Percentiles rank a stretch among this genome's conserved stretches.
Conservation (phyloP, 2,888 invertebrate genomes). For the Meliscaeva auricollis region DNA sequence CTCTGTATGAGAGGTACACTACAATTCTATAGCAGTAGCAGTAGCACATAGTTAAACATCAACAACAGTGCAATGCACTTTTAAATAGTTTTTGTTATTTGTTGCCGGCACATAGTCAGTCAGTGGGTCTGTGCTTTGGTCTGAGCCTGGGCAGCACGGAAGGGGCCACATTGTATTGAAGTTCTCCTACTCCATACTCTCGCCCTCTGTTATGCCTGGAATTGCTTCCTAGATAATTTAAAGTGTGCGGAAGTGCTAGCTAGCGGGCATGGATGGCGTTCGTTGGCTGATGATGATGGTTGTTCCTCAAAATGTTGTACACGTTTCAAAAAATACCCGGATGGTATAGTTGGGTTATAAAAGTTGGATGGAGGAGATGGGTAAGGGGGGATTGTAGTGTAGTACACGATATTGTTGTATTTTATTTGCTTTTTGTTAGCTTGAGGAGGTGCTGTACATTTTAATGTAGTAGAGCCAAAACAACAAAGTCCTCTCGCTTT, state of each 20-base stretch:
- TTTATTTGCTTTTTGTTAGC: conserved; percentile 68
- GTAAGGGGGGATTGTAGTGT: not conserved
- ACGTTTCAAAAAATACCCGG: conserved; percentile 51
- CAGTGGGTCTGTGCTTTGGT: not conserved
- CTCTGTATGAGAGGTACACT: not conserved
- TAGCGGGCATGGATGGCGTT: conserved; percentile 54
- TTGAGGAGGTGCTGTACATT: conserved; percentile 61
- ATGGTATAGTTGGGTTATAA: not conserved
- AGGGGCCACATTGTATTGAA: conserved; percentile 38
- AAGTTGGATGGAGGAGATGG: not conserved
- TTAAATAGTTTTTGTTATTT: conserved; percentile 75
- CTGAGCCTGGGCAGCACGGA: not conserved
- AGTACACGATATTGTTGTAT: conserved; percentile 31
- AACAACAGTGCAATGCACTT: conserved; percentile 75
- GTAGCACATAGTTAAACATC: conserved; percentile 63
- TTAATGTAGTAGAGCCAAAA: conserved; percentile 65
- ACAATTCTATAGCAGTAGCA: not conserved
- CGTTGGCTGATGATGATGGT: conserved; percentile 55
- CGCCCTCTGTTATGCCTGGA: conserved; percentile 38
- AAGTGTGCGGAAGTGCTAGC: conserved; percentile 75
- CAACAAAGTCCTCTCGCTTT: conserved; percentile 26
- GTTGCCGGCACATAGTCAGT: conserved; percentile 42
- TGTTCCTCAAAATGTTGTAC: conserved; percentile 72
- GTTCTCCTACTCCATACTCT: not conserved
- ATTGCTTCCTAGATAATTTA: conserved; percentile 76